Evolutionary conservation across 2,113 vertebrate genomes (phyloP).

Genomic region (Nothoprocta pentlandii): DNA sequence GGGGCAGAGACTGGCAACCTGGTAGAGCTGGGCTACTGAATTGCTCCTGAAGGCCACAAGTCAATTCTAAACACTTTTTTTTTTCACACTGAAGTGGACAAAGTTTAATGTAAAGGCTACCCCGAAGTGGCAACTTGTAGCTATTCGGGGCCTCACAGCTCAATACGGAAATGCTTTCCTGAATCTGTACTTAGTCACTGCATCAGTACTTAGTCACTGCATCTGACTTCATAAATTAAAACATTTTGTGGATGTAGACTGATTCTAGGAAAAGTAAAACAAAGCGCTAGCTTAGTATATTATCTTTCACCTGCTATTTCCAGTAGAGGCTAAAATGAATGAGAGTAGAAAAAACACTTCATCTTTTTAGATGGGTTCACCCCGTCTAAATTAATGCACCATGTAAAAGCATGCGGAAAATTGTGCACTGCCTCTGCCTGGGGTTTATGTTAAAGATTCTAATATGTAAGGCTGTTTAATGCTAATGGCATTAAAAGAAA

Average conservation of each 20-base stretch:
- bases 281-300: background rate
- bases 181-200: background rate
- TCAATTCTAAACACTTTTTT: background rate
- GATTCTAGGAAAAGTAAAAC: background rate
- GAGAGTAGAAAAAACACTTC: background rate
- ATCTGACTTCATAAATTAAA: background rate
- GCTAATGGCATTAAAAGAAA: background rate
- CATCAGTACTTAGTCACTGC: background rate
- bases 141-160: background rate
- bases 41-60: background rate
- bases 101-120: background rate
- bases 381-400: background rate
- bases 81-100: background rate
- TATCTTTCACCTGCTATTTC: background rate
- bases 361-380: background rate
- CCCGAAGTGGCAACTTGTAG: background rate
- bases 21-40: background rate
- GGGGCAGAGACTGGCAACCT: background rate
- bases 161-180: background rate
- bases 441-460: background rate
- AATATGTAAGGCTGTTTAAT: background rate
- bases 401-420: background rate
- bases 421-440: background rate
- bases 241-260: background rate
- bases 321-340: background rate